These are phyloP conservation scores for Timandra comae DNA, from an alignment of 2,888 invertebrate species.

Conservation along the genomic window DNA sequence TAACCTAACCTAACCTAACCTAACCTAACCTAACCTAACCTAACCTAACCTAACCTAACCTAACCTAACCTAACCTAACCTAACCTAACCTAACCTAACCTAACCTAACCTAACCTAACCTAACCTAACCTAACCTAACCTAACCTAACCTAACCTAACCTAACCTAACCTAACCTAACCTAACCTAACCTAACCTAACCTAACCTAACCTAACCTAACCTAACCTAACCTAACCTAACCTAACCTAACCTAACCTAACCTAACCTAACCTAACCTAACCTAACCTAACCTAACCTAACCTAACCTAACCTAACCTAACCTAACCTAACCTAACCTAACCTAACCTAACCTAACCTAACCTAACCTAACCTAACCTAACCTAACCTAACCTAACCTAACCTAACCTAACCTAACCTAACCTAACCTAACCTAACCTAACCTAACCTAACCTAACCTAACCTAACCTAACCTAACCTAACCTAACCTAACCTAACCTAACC, in stretches of 20 bases:
- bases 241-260: slow-evolving; percentile 8
- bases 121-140: slow-evolving; percentile 13
- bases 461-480: slow-evolving; percentile 8
- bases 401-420: slow-evolving; percentile 10
- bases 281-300: slow-evolving; percentile 8
- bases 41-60: slow-evolving; percentile 13
- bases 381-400: slow-evolving; percentile 8
- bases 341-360: slow-evolving; percentile 9
- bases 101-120: slow-evolving; percentile 13
- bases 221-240: slow-evolving; percentile 9
- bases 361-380: slow-evolving; percentile 11
- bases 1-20: slow-evolving; percentile 11
- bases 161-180: slow-evolving; percentile 10
- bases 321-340: slow-evolving; percentile 7
- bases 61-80: slow-evolving; percentile 13
- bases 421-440: no score
- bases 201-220: slow-evolving; percentile 6
- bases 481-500: slow-evolving; percentile 8
- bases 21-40: slow-evolving; percentile 10
- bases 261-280: slow-evolving; percentile 5
- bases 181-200: slow-evolving; percentile 10
- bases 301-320: slow-evolving; percentile 8
- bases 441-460: slow-evolving; percentile 8
- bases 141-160: slow-evolving; percentile 13
- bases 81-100: slow-evolving; percentile 13